Percentiles rank a stretch among this genome's conserved stretches.
Conservation (phyloP, 2,888 invertebrate species). For the Papilio demoleus region DNA sequence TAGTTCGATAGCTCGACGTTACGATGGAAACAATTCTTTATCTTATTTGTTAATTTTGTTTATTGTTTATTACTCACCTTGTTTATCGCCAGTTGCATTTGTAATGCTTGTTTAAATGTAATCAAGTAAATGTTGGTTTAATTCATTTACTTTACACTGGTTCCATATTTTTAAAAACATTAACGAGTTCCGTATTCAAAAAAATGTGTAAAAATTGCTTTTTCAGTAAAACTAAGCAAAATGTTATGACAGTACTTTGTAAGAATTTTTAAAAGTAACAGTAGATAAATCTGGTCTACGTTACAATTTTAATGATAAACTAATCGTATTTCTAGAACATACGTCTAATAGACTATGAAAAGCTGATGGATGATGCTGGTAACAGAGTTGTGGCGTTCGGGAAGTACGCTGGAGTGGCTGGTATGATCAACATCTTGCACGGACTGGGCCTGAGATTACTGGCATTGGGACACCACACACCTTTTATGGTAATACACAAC, state of each 20-base stretch:
- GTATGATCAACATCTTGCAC: slow-evolving; percentile 99
- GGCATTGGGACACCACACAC: slow-evolving; percentile 99
- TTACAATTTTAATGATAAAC: too few species aligned
- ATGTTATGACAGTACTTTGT: too few species aligned
- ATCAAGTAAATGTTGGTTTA: slow-evolving; percentile 28
- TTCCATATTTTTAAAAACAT: background rate
- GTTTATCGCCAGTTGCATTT: slow-evolving; percentile 38
- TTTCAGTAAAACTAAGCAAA: too few species aligned
- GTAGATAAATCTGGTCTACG: too few species aligned
- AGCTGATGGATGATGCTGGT: slow-evolving; percentile 94
- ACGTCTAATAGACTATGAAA: slow-evolving; percentile 98
- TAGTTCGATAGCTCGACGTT: slow-evolving; percentile 44
- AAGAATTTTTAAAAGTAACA: too few species aligned
- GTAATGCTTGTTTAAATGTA: slow-evolving; percentile 9
- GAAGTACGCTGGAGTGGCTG: slow-evolving; percentile 99
- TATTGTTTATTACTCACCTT: slow-evolving; percentile 47
- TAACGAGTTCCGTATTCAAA: background rate
- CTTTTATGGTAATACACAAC: slow-evolving; percentile 94
- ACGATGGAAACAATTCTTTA: slow-evolving; percentile 49
- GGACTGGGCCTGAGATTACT: slow-evolving; percentile 96
- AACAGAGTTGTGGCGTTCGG: slow-evolving; percentile 98
- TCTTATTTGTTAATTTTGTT: slow-evolving; percentile 46
- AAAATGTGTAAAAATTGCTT: too few species aligned
- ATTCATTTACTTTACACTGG: slow-evolving; percentile 14
- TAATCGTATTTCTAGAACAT: slow-evolving; percentile 93